Evolutionary conservation across 2,113 vertebrate genomes (phyloP).

Genomic region (Cettia cetti): DNA sequence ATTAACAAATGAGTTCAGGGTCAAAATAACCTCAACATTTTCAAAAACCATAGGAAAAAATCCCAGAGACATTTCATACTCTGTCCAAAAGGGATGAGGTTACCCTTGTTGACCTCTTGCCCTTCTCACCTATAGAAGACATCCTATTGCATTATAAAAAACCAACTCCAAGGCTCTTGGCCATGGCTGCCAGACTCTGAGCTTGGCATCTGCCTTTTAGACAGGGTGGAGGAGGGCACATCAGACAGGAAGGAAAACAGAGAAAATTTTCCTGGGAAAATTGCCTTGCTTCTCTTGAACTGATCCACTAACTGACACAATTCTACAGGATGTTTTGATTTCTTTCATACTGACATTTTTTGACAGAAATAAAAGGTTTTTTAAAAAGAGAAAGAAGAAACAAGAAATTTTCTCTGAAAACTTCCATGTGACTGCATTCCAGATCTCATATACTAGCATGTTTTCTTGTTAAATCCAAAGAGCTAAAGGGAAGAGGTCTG

Average conservation of each 20-base stretch:
- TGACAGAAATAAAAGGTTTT: background rate
- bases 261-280: background rate
- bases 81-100: background rate
- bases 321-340: background rate
- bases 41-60: background rate
- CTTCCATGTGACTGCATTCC: background rate
- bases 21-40: background rate
- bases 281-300: background rate
- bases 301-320: background rate
- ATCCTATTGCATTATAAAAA: background rate
- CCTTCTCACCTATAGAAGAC: background rate
- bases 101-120: background rate
- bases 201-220: background rate
- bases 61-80: background rate
- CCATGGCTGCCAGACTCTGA: background rate
- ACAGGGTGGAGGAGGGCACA: background rate
- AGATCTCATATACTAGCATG: background rate
- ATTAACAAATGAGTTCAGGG: background rate
- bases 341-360: background rate
- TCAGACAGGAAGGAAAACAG: background rate
- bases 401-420: background rate
- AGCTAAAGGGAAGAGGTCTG: background rate
- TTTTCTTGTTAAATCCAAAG: background rate
- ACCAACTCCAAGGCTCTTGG: background rate
- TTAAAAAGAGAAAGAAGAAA: background rate